Percentiles rank a stretch among this genome's conserved stretches.
phyloP scores from a whole-genome alignment of 1,140 invertebrate species.

The Zaprionus ornatus region DNA sequence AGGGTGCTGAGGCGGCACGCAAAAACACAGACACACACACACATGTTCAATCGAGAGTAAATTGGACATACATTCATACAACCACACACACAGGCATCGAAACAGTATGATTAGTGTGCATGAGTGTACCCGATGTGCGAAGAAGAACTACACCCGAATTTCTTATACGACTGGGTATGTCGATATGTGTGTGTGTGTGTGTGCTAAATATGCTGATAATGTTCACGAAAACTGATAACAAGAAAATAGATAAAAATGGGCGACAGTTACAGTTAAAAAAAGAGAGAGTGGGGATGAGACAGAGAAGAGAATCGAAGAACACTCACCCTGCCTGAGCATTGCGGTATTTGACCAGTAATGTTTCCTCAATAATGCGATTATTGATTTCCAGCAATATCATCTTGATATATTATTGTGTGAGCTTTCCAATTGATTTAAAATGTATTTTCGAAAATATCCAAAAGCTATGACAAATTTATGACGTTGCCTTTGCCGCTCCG shows the following conservation, averaged over 20 bases:
- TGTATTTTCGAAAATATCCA: slow-evolving; percentile 26
- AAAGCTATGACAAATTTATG: slow-evolving; percentile 75
- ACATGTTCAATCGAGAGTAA: not conserved
- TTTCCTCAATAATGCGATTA: slow-evolving; percentile 98
- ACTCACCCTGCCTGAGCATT: slow-evolving; percentile 97
- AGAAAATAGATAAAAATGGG: slow-evolving; percentile 61
- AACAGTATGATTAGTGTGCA: slow-evolving; percentile 30
- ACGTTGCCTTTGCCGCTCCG: slow-evolving; percentile 74
- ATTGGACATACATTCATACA: not conserved
- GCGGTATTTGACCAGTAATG: slow-evolving; percentile 96
- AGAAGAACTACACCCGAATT: slow-evolving; percentile 58
- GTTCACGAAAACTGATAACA: slow-evolving; percentile 60
- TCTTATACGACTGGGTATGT: not conserved
- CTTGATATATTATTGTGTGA: slow-evolving; percentile 35
- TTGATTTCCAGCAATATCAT: slow-evolving; percentile 99
- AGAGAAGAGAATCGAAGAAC: slow-evolving; percentile 5
- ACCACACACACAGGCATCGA: slow-evolving; percentile 8
- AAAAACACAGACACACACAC: not conserved
- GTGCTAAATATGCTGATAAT: slow-evolving; percentile 53
- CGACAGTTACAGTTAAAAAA: slow-evolving; percentile 48
- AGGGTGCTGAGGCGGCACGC: not conserved
- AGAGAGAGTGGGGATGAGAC: slow-evolving; percentile 5
- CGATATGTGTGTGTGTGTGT: slow-evolving; percentile 17
- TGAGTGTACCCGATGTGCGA: slow-evolving; percentile 46
- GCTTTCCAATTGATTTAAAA: slow-evolving; percentile 21